Base-by-base conservation (phyloP, 1,140 invertebrate genomes). In the Heterodera schachtii region DNA sequence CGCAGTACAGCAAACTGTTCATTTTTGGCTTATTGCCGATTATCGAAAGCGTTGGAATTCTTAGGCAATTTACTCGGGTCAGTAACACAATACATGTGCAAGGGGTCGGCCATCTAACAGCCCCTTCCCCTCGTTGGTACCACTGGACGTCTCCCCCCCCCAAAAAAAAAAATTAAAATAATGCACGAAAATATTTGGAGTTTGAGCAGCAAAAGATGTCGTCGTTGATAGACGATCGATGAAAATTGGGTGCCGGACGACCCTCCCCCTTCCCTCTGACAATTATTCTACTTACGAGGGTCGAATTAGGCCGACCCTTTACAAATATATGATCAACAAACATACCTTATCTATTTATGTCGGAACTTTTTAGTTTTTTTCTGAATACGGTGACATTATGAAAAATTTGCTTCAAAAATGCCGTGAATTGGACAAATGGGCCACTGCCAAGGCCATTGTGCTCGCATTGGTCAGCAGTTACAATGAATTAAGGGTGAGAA, bases 331-430 rank as follows among this genome's bases (percentile, higher is more conserved):
- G 31, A 31, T 31, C 31, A 31, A 31, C 31, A 31, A 31, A 31
- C 31, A 74, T 43, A 31, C 43, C 60, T 75, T 73, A 73, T 19
- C 19, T 31, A 73, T 19, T 75, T 79, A 6, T 31, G 21, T 16
- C 19, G 76, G 46, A 79, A 80, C 44, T 16, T 82, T 64, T 64
- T 64, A 95, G 93, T 97, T 95, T 90, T 98, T 97, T 90, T 97
- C 97, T 90, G 96, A 98, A 90, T 99, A 98, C 92, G 97, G 97
- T n/a, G 97, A 99, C 90, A 99, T 99, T 77, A 98, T 99, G 76
- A 99, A 99, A 92, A 94, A 94, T 13, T 98, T 97, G 2, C 91
- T 99, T 84, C 94, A 95, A 76, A 98, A 98, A 91, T 95, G 95
- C 2, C 92, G 96, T 83, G 97, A 99, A 91, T 98, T 98, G 74